Base-by-base conservation (phyloP, 2,113 vertebrate species). In the Corythoichthys intestinalis region DNA sequence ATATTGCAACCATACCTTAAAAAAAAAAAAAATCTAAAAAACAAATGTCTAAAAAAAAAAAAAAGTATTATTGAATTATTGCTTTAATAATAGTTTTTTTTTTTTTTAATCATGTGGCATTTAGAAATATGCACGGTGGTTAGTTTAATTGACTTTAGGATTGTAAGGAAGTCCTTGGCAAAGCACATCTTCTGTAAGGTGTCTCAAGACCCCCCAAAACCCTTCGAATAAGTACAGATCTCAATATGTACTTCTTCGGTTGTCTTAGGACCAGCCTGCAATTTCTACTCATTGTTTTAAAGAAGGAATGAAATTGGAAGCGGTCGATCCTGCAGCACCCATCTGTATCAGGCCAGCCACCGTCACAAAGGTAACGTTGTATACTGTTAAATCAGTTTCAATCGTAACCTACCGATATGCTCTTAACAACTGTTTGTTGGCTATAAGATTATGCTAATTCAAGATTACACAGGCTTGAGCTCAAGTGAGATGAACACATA, bases 301-400 rank as follows among this genome's bases (percentile, higher is more conserved):
- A 79, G 89, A 93, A 85, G 95, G 94, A 61, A 98, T 98, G 96
- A 98, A 98, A 87, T 86, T 99, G 73, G 97, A 98, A 87, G 97
- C 95, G 66, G 92, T 98, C 69, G 94, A 98, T 79, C 95, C 94
- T 3, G 70, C 82, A 78, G 91, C 94, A 86, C 96, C 97, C 35
- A 96, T 97, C 90, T 93, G 91, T 65, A 96, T 99, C 81, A 94
- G 92, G 73, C 96, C 97, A 71, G 96, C 96, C 70, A 95, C 96
- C 60, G 90, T 99, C 82, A 77, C 91, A 81, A 97, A 96, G 96
- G 97, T 98, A 95, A 84, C 82, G 63, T 63, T 44, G 8, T 17
- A n/a, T 7, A 6, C n/a, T 10, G 17, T 20, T 12, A 44, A 62
- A 39, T 20, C 41, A 20, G 15, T 58, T 28, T 37, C 34, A 1